phyloP scores from a whole-genome alignment of 2,113 vertebrate species.

The Corythoichthys haematopterus region DNA sequence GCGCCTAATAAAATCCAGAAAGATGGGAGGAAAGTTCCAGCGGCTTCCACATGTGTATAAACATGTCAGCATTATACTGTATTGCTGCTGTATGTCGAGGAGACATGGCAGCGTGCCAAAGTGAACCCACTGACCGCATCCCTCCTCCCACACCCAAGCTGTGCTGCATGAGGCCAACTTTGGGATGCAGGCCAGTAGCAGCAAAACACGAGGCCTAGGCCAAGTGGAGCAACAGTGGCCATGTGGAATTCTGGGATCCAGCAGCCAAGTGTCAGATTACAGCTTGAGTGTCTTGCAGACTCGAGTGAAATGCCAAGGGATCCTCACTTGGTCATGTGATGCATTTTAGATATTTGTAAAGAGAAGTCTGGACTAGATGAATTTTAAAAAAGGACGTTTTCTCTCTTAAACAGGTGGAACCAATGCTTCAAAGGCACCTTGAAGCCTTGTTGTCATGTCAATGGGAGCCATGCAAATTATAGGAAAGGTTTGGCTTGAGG shows the following conservation, averaged over 20 bases:
- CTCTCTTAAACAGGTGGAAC: background rate
- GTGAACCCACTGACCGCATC: slow-evolving; percentile 63
- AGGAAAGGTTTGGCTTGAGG: slow-evolving; percentile 9
- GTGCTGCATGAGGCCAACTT: slow-evolving; percentile 53
- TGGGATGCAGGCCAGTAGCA: slow-evolving; percentile 52
- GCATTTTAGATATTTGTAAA: background rate
- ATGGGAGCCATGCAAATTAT: background rate
- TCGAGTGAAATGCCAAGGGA: slow-evolving; percentile 20
- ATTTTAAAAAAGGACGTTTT: background rate
- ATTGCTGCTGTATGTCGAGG: slow-evolving; percentile 43
- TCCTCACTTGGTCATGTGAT: slow-evolving; percentile 20
- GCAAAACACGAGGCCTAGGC: slow-evolving; percentile 41
- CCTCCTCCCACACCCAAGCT: slow-evolving; percentile 41
- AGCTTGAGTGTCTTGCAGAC: slow-evolving; percentile 17
- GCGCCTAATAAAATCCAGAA: slow-evolving; percentile 6
- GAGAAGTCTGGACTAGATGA: background rate
- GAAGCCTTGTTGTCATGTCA: background rate
- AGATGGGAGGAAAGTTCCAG: background rate
- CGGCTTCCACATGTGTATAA: slow-evolving; percentile 28
- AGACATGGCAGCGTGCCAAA: slow-evolving; percentile 58
- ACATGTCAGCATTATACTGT: slow-evolving; percentile 46
- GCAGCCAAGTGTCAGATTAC: slow-evolving; percentile 57
- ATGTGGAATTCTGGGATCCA: slow-evolving; percentile 57
- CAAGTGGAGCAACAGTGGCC: slow-evolving; percentile 58
- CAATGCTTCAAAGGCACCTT: background rate